Conservation (phyloP, 2,113 vertebrate species). For the Misgurnus anguillicaudatus region DNA sequence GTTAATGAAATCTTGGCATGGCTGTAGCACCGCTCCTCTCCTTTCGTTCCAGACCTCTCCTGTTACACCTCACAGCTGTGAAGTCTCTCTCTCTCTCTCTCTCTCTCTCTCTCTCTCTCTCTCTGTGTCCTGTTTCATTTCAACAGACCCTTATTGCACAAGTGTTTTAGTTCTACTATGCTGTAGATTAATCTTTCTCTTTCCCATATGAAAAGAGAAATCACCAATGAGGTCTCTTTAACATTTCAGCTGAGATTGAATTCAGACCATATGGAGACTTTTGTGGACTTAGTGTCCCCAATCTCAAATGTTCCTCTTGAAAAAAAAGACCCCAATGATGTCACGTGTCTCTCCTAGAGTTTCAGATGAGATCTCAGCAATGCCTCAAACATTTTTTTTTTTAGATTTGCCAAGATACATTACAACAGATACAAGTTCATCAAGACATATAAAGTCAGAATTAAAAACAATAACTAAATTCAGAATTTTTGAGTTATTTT, state of each 20-base stretch:
- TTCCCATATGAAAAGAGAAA: not conserved
- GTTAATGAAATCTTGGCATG: conserved; percentile 34
- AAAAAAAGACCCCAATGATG: not conserved
- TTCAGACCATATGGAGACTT: not conserved
- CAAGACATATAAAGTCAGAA: too few species aligned
- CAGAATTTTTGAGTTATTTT: too few species aligned
- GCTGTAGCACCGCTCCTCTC: not conserved
- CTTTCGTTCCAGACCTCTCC: conserved; percentile 33
- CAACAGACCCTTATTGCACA: conserved; percentile 48
- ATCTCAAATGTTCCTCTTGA: not conserved
- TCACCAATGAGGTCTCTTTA: not conserved
- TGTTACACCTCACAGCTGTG: conserved; percentile 32
- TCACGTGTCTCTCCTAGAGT: not conserved
- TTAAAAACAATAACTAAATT: too few species aligned
- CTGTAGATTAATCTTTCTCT: conserved; percentile 32
- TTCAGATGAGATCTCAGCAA: too few species aligned
- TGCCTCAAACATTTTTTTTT: too few species aligned
- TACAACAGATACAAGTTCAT: too few species aligned
- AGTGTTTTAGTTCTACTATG: conserved; percentile 28
- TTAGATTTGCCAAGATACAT: too few species aligned
- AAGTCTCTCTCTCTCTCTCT: not conserved
- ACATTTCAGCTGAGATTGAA: not conserved
- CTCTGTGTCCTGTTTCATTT: conserved; percentile 24
- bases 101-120: too few species aligned
- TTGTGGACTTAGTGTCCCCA: too few species aligned